Percentiles rank a stretch among this genome's conserved stretches.
Conservation (phyloP, 2,113 vertebrate genomes). For the Eulemur macaco region DNA sequence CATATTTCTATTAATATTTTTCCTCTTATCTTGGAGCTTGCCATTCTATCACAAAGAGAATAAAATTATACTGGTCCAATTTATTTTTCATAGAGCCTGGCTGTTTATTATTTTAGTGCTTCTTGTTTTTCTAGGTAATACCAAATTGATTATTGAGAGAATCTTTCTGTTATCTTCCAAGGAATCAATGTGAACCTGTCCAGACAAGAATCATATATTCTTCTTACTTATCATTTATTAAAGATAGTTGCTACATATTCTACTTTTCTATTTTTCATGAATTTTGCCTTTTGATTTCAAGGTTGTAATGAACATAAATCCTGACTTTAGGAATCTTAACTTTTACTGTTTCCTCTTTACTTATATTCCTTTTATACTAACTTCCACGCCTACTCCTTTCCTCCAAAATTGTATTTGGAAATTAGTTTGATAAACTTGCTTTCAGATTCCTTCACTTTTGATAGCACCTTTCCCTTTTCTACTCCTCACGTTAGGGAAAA, state of each 20-base stretch:
- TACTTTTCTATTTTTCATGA: background rate
- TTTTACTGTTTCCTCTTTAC: background rate
- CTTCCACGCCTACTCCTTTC: no score
- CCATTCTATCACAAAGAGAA: background rate
- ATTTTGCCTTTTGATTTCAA: background rate
- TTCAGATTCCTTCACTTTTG: background rate
- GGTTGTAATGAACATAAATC: background rate
- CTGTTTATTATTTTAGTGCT: background rate
- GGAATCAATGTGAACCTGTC: background rate
- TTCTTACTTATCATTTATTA: background rate
- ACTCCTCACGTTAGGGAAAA: background rate
- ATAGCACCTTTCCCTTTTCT: background rate
- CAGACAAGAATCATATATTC: background rate
- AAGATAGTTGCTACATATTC: background rate
- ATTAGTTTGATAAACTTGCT: background rate
- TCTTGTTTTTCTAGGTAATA: background rate
- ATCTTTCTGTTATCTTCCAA: background rate
- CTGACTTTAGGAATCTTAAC: background rate
- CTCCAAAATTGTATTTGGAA: background rate
- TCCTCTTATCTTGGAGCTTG: background rate
- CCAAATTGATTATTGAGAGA: background rate
- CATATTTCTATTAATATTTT: background rate
- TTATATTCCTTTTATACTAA: background rate
- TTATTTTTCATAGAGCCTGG: background rate
- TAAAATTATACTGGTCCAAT: background rate